Evolutionary conservation across 2,113 vertebrate species (phyloP).

Genomic region (Centropristis striata): DNA sequence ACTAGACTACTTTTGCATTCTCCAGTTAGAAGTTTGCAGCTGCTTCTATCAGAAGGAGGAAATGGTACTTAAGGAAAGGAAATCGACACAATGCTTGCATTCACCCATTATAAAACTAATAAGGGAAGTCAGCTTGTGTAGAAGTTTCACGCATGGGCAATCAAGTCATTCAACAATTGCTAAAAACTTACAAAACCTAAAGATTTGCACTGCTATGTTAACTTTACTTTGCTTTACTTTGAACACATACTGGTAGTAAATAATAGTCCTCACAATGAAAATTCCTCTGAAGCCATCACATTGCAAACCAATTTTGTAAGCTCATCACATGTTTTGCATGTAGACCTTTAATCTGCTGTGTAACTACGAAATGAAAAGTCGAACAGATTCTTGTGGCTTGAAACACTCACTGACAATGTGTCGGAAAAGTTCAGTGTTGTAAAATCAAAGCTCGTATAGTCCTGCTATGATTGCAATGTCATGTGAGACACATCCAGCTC

Average conservation of each 20-base stretch:
- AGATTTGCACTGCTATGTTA: background rate
- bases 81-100: background rate
- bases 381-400: constrained; percentile 3
- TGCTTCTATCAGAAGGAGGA: constrained; percentile 7
- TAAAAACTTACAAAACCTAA: background rate
- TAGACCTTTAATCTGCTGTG: constrained; percentile 25
- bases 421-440: background rate
- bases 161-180: background rate
- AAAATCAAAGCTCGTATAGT: background rate
- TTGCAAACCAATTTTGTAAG: constrained; percentile 23
- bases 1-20: background rate
- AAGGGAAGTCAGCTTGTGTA: background rate
- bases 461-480: background rate
- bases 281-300: constrained; percentile 3
- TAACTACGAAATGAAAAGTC: background rate
- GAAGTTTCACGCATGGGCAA: background rate
- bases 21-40: background rate
- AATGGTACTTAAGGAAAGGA: constrained; percentile 1
- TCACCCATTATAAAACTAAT: background rate
- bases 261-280: background rate
- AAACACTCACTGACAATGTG: background rate
- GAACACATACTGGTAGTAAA: background rate
- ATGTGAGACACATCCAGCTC: constrained; percentile 11
- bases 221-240: too few species aligned
- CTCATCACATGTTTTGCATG: constrained; percentile 36